Evolutionary conservation across 2,113 vertebrate genomes (phyloP).

Genomic region (Hydropotes inermis): DNA sequence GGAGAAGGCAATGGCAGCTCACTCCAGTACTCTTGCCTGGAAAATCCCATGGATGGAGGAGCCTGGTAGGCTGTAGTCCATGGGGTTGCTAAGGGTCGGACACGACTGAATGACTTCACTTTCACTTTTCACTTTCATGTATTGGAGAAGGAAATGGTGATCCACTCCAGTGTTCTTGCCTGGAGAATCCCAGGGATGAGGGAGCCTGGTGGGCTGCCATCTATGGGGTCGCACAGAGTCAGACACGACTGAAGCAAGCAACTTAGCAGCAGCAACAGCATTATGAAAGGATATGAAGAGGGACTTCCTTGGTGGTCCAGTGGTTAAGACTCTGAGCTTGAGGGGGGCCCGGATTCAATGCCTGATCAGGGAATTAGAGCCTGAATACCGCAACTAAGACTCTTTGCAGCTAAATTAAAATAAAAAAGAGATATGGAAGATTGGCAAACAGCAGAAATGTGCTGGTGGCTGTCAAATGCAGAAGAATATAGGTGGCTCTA

Average conservation of each 20-base stretch:
- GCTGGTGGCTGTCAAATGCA: not conserved
- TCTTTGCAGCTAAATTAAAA: not conserved
- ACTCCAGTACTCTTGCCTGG: not conserved
- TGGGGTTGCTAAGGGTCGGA: fast-evolving
- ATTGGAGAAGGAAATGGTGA: not conserved
- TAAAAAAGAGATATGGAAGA: not conserved
- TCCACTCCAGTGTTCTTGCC: not conserved
- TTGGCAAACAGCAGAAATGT: not conserved
- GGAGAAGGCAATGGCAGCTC: not conserved
- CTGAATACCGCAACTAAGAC: not conserved
- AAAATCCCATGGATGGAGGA: not conserved
- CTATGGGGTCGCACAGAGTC: fast-evolving
- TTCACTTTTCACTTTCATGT: not conserved
- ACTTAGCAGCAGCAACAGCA: not conserved
- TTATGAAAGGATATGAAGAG: not conserved
- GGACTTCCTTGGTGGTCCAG: not conserved
- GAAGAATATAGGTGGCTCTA: not conserved
- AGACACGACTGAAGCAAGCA: not conserved
- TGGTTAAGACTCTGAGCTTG: not conserved
- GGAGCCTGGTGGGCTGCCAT: not conserved
- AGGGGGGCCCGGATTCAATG: not conserved
- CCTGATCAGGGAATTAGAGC: not conserved
- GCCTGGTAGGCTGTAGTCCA: not conserved
- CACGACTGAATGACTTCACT: not conserved
- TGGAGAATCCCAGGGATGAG: fast-evolving